Evolutionary conservation across 2,113 vertebrate genomes (phyloP).

Genomic region (Crotophaga sulcirostris): DNA sequence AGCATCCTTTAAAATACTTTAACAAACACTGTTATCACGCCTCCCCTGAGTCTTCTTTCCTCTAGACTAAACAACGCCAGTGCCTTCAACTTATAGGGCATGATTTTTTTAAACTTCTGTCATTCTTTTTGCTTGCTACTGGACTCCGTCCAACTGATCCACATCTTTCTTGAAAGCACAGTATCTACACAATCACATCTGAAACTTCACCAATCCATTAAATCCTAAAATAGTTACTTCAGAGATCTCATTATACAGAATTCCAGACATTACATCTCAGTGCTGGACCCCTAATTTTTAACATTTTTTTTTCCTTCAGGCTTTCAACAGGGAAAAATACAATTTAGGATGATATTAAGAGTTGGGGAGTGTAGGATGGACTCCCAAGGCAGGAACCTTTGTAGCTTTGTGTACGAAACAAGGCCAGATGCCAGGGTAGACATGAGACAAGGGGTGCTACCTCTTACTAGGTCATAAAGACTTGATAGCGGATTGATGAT

Average conservation of each 20-base stretch:
- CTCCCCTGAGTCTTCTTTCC: conserved; percentile 6
- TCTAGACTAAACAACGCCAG: conserved; percentile 53
- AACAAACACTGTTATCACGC: neutral
- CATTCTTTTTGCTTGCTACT: neutral
- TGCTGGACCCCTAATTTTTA: neutral
- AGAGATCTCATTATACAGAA: neutral
- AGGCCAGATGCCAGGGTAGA: neutral
- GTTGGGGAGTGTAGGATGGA: neutral
- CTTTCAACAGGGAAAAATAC: neutral
- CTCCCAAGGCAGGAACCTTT: neutral
- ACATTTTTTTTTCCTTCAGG: neutral
- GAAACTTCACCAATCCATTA: neutral
- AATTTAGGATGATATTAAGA: neutral
- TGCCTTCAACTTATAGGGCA: neutral
- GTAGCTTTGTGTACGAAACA: neutral
- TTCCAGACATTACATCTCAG: neutral
- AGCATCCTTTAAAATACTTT: neutral
- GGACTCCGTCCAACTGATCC: neutral
- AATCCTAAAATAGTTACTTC: neutral
- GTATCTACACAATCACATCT: neutral
- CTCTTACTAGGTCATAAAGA: neutral
- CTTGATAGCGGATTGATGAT: neutral
- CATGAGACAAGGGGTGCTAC: neutral
- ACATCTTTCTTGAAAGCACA: neutral
- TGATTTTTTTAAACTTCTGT: neutral